phyloP scores from a whole-genome alignment of 2,797 vertebrate genomes.

The Fratercula arctica region DNA sequence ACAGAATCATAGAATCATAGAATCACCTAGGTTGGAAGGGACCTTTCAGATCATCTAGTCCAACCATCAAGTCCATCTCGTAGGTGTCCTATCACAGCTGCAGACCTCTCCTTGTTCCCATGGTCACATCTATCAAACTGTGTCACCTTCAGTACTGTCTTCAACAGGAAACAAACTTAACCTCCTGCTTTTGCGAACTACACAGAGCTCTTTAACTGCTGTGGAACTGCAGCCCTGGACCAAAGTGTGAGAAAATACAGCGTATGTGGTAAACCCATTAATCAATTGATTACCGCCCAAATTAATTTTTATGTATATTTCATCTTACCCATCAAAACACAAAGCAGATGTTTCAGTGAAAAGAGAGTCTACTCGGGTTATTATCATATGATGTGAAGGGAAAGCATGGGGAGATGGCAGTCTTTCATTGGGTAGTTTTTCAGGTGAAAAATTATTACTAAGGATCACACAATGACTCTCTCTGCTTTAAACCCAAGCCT shows the following conservation, averaged over 20 bases:
- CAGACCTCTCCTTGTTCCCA: background rate
- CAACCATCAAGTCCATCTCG: background rate
- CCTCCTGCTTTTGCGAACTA: background rate
- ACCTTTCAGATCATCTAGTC: no score
- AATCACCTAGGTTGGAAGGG: no score
- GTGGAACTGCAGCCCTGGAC: background rate
- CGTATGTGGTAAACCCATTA: background rate
- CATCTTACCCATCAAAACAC: background rate
- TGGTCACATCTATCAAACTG: background rate
- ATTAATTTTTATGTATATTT: background rate
- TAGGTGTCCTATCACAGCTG: background rate
- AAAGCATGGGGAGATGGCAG: background rate
- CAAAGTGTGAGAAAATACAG: background rate
- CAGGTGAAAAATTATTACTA: background rate
- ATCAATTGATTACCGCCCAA: background rate
- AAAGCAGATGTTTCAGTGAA: conserved; percentile 5
- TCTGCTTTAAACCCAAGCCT: background rate
- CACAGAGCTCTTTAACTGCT: background rate
- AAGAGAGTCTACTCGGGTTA: background rate
- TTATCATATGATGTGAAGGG: background rate
- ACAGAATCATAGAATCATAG: no score
- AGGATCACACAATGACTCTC: background rate
- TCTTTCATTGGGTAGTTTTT: background rate
- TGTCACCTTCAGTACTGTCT: no score
- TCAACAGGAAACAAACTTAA: background rate